Base-by-base conservation (phyloP, 2,797 vertebrate genomes). In the Meda fulgida region DNA sequence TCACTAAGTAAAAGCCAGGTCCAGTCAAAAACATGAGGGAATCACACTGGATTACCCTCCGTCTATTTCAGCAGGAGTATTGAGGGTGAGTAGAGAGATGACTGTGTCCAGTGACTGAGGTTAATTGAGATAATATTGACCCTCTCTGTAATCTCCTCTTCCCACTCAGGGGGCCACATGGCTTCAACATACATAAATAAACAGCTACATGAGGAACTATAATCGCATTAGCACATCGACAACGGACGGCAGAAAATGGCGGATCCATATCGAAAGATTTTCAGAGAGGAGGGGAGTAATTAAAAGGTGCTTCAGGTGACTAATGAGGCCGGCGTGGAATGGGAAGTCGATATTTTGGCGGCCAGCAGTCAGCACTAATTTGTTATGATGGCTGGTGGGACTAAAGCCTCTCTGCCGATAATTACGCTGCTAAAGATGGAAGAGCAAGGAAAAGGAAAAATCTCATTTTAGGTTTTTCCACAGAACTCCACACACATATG, bases 241-340 rank as follows among this genome's bases (percentile, higher is more conserved):
- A 80, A 90, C 89, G 84, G 84, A 87, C 78, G 86, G 87, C 89
- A 78, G 84, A 88, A 91, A 89, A 89, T 76, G 88, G 86, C 76
- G 66, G 92, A 96, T 95, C 95, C 92, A 95, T 94, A 95, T 91
- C 72, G 87, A 94, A 94, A 94, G 94, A 93, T 94, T 86, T 86
- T 89, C 86, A 81, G 88, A 88, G 88, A 86, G 84, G 83, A 84
- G 85, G 91, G 9, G 87, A 96, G 96, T 97, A 97, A 98, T 97
- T 98, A 97, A 97, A 97, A 97, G 96, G 96, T 95, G 96, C 96
- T 97, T 97, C 95, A 94, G 96, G 95, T 96, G 97, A 98, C 95
- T 97, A 97, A 97, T 96, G 97, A 96, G 93, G 83, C 92, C 89
- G 86, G 92, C 91, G 94, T 94, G 93, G 94, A 95, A 91, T 92